phyloP scores from a whole-genome alignment of 2,888 invertebrate species.

The Catonia carolina region DNA sequence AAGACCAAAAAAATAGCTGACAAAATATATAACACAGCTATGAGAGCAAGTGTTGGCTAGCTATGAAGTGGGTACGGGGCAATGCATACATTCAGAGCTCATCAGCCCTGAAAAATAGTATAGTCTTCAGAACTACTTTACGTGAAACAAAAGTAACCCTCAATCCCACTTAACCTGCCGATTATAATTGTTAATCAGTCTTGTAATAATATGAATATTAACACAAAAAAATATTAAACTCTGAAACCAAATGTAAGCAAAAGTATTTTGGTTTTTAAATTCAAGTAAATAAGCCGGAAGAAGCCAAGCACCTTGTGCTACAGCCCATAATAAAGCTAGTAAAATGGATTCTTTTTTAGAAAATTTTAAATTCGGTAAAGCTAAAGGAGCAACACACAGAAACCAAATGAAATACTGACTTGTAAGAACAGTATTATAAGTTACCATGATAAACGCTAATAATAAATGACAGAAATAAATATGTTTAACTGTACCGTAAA shows the following conservation, averaged over 20 bases:
- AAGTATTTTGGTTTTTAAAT: slow-evolving; percentile 77
- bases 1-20: too few relatives aligned
- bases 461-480: slow-evolving; percentile 77
- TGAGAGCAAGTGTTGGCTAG: too few relatives aligned
- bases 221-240: slow-evolving; percentile 75
- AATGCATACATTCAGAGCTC: too few relatives aligned
- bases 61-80: too few relatives aligned
- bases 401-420: slow-evolving; percentile 99
- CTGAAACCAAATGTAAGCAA: slow-evolving; percentile 76
- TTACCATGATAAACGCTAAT: slow-evolving; percentile 80
- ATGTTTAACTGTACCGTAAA: slow-evolving; percentile 58
- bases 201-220: slow-evolving; percentile 62
- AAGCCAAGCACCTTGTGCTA: slow-evolving; percentile 80
- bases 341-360: slow-evolving; percentile 46
- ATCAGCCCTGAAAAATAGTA: too few relatives aligned
- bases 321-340: slow-evolving; percentile 54
- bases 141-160: too few relatives aligned
- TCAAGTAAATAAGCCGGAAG: slow-evolving; percentile 86
- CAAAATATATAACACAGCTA: too few relatives aligned
- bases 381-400: slow-evolving; percentile 76
- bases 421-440: slow-evolving; percentile 92
- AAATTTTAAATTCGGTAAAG: slow-evolving; percentile 62
- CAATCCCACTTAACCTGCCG: too few relatives aligned
- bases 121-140: too few relatives aligned
- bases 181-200: slow-evolving; percentile 15